Percentiles rank a stretch among this genome's conserved stretches.
phyloP scores from a whole-genome alignment of 2,113 vertebrate species.

The Galemys pyrenaicus region DNA sequence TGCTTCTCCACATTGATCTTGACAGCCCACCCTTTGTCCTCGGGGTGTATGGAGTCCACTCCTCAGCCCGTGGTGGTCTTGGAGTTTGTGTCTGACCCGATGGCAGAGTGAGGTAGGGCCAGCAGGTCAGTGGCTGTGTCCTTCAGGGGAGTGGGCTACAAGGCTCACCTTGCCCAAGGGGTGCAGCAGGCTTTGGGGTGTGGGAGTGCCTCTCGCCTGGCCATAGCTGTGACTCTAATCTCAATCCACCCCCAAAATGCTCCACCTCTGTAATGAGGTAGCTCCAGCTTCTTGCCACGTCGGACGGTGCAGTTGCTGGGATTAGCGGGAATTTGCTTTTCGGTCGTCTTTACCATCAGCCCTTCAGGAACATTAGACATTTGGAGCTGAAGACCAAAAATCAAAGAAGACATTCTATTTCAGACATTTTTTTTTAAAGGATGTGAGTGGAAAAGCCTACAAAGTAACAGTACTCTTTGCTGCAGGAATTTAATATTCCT shows the following conservation, averaged over 20 bases:
- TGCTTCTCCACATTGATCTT: neutral
- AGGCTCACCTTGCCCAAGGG: neutral
- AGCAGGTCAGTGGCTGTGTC: accelerated
- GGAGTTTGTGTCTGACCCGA: neutral
- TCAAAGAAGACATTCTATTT: slow-evolving; percentile 56
- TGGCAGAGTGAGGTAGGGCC: neutral
- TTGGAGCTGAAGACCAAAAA: slow-evolving; percentile 53
- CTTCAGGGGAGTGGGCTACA: accelerated
- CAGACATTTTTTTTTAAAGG: slow-evolving; percentile 42
- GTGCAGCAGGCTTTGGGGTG: neutral
- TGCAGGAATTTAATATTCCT: neutral
- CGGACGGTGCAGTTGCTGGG: neutral
- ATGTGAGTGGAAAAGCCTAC: neutral
- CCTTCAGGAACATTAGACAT: slow-evolving; percentile 10
- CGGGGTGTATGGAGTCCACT: neutral
- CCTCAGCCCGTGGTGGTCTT: neutral
- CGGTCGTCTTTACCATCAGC: slow-evolving; percentile 9
- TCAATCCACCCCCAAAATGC: neutral
- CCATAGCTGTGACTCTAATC: neutral
- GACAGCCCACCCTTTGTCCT: neutral
- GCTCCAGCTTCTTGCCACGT: accelerated
- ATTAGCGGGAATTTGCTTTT: neutral
- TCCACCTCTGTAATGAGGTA: neutral
- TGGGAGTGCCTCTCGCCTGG: no score
- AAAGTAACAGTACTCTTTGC: neutral